phyloP scores from a whole-genome alignment of 2,888 invertebrate species.

The Callinectes sapidus region DNA sequence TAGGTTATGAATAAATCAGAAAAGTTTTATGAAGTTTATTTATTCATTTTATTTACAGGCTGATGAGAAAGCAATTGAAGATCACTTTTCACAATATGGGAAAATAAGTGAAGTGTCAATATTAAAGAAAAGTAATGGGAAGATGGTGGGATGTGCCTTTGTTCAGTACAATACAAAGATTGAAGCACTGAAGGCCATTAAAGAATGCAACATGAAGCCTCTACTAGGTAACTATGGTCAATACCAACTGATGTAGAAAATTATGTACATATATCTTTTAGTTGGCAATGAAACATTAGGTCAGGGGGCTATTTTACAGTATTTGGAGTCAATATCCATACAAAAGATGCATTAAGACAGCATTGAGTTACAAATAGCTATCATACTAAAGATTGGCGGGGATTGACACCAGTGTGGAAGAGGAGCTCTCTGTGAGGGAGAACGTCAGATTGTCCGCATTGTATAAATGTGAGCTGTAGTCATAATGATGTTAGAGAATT shows the following conservation, averaged over 20 bases:
- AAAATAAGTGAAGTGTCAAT: slow-evolving; percentile 47
- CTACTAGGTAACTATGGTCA: slow-evolving; percentile 75
- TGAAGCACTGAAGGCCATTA: slow-evolving; percentile 89
- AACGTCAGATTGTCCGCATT: no score
- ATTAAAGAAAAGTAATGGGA: slow-evolving; percentile 41
- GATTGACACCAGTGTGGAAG: no score
- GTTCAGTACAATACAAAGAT: slow-evolving; percentile 88
- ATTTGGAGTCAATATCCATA: no score
- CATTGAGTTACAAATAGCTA: no score
- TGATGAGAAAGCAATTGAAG: slow-evolving; percentile 49
- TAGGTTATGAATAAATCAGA: background rate
- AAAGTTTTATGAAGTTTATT: background rate
- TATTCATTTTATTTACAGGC: slow-evolving; percentile 39
- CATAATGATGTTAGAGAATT: no score
- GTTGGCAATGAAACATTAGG: no score
- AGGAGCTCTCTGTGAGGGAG: no score
- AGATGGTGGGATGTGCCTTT: slow-evolving; percentile 87
- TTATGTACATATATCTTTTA: background rate
- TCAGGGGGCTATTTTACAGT: no score
- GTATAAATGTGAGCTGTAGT: no score
- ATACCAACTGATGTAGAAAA: background rate
- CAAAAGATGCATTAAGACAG: no score
- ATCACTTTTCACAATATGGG: slow-evolving; percentile 52
- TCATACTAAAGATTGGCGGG: no score
- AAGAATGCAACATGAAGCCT: slow-evolving; percentile 76